These are phyloP conservation scores for Cantharis nigra DNA, from an alignment of 2,888 invertebrate genomes.

Conservation along the genomic window DNA sequence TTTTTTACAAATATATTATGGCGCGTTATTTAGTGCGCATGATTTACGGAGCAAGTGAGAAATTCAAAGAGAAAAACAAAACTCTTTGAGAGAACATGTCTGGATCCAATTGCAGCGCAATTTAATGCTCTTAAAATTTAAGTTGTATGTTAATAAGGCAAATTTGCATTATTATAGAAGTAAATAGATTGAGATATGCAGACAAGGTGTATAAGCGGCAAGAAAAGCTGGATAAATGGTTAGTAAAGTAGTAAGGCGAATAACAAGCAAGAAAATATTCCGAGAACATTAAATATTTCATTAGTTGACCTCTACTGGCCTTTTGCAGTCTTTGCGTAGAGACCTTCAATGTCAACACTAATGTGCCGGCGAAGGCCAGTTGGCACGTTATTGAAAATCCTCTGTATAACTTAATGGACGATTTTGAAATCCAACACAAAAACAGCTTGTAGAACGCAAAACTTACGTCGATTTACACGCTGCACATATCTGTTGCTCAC, in stretches of 20 bases:
- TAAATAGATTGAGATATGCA: neutral
- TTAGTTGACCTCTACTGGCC: constrained; percentile 57
- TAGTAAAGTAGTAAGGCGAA: constrained; percentile 9
- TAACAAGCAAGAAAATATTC: constrained; percentile 34
- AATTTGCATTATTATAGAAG: neutral
- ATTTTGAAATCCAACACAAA: constrained; percentile 32
- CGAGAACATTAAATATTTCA: constrained; percentile 44
- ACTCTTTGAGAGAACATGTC: neutral
- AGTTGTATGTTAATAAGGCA: neutral
- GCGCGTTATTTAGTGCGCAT: constrained; percentile 11
- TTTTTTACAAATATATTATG: neutral
- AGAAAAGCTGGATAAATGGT: neutral
- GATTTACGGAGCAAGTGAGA: neutral
- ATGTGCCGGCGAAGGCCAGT: constrained; percentile 57
- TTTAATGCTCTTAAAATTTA: neutral
- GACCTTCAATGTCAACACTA: constrained; percentile 58
- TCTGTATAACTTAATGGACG: constrained; percentile 23
- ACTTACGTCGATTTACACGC: constrained; percentile 53
- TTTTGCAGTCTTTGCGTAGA: constrained; percentile 56
- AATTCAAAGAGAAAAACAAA: neutral
- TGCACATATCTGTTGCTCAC: constrained; percentile 51
- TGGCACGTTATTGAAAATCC: constrained; percentile 47
- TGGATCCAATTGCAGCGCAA: neutral
- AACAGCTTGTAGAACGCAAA: constrained; percentile 38
- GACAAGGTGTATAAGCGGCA: neutral